phyloP scores from a whole-genome alignment of 2,797 vertebrate species.

The Hyperoplus immaculatus region DNA sequence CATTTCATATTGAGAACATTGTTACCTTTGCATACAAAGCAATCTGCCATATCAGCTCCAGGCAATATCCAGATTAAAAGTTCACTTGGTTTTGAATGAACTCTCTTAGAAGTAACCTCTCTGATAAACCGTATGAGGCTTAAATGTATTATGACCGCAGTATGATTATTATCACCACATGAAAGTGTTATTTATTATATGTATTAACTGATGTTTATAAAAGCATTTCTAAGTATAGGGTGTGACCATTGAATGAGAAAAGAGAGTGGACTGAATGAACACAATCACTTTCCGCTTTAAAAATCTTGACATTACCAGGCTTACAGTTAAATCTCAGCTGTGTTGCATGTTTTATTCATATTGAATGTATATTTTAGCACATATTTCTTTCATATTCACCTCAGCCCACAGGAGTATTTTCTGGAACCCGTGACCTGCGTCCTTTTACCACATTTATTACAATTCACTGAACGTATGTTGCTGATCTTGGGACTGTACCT shows the following conservation, averaged over 20 bases:
- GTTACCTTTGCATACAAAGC: neutral
- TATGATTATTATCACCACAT: neutral
- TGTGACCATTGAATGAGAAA: neutral
- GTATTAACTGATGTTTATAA: neutral
- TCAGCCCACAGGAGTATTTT: slow-evolving; percentile 21
- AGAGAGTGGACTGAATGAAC: neutral
- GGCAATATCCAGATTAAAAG: neutral
- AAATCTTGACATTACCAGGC: slow-evolving; percentile 4
- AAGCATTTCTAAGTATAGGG: neutral
- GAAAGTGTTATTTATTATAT: neutral
- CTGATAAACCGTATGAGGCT: neutral
- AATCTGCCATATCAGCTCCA: neutral
- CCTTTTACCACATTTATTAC: slow-evolving; percentile 1
- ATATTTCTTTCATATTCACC: slow-evolving; percentile 14
- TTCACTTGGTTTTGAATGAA: neutral
- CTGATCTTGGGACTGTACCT: neutral
- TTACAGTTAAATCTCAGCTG: slow-evolving; percentile 9
- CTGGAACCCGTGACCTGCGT: slow-evolving; percentile 4
- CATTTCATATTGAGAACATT: slow-evolving; percentile 3
- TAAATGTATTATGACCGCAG: neutral
- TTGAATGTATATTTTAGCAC: slow-evolving; percentile 14
- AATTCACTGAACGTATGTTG: slow-evolving; percentile 2
- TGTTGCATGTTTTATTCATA: slow-evolving; percentile 35
- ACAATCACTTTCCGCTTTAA: neutral
- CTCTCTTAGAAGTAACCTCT: slow-evolving; percentile 1